Percentiles rank a stretch among this genome's conserved stretches.
Evolutionary conservation across 2,113 vertebrate genomes (phyloP).

Genomic region (Mustela lutreola): DNA sequence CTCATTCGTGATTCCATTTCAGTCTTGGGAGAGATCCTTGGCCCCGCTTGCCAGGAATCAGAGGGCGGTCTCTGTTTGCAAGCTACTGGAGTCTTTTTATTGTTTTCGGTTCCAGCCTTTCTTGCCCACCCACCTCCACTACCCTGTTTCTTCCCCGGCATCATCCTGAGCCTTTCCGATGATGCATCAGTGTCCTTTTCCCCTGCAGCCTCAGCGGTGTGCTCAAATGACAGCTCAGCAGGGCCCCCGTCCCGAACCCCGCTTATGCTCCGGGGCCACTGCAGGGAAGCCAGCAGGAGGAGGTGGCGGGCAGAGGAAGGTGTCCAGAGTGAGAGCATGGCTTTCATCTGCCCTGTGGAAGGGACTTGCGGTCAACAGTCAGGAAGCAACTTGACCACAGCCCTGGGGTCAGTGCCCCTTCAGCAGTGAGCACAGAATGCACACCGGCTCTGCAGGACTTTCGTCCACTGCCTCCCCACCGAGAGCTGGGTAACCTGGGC

Average conservation of each 20-base stretch:
- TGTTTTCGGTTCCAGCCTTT: slow-evolving; percentile 70
- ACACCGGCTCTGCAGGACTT: neutral
- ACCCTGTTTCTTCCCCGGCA: neutral
- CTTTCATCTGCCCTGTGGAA: neutral
- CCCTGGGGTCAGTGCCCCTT: rapidly evolving
- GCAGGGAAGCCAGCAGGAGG: slow-evolving; percentile 5
- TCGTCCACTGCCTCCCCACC: rapidly evolving
- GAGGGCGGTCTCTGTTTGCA: slow-evolving; percentile 81
- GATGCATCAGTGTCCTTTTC: slow-evolving; percentile 83
- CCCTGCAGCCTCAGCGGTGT: rapidly evolving
- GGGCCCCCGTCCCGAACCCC: neutral
- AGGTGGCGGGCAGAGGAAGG: neutral
- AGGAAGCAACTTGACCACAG: neutral
- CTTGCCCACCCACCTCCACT: neutral
- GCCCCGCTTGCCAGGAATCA: slow-evolving; percentile 88
- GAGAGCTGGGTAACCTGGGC: neutral
- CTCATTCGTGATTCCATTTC: slow-evolving; percentile 93
- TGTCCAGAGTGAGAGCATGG: neutral
- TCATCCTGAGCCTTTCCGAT: slow-evolving; percentile 77
- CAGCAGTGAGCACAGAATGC: rapidly evolving
- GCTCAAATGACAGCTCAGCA: neutral
- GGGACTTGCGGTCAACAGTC: rapidly evolving
- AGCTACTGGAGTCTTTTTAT: slow-evolving; percentile 83
- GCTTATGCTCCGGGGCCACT: neutral
- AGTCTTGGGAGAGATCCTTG: slow-evolving; percentile 92